Evolutionary conservation across 2,797 vertebrate genomes (phyloP), one percentile per base, ranked within the genome.

Genomic region (Anabas testudineus): DNA sequence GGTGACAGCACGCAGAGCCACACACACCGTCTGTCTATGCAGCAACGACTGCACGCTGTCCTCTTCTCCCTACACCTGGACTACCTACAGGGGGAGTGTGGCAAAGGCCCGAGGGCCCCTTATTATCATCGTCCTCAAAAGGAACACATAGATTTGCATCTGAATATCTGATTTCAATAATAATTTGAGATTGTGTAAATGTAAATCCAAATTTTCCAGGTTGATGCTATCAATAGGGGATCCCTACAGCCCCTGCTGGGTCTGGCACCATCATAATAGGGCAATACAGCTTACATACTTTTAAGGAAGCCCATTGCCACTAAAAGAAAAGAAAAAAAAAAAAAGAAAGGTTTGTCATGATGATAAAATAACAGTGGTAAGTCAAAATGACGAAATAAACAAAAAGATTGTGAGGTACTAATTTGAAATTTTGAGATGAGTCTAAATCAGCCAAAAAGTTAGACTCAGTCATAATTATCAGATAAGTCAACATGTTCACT

Each of bases 131-230:
- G 59, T 41, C 41, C 59, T 76, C 56, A 62, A 57, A 73, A 49
- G 62, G 5, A 26, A 21, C 28, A 7, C 36, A 32, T 30, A 18
- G 3, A 72, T 80, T 74, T 82, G 57, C 73, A 82, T 64, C 9
- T 64, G 9, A 74, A 79, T 76, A 21, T 46, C 39, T 45, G 1
- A 83, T 48, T 67, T 67, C 7, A 75, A 47, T 63, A 32, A 60
- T 30, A 36, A 43, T 67, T 36, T 30, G 3, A 67, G 15, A n/a
- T 19, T 28, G 10, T 39, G n/a, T 46, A 28, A 13, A 54, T 22
- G 42, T 59, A 66, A 41, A 43, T n/a, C 8, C 0, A 2, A 15
- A 10, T 14, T 16, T 47, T n/a, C n/a, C n/a, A 37, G 5, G 14
- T 12, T 12, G 12, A 14, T 6, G 58, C 48, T 46, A 30, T 59